A percentile compares a stretch with the other conserved stretches of the same genome.
These are phyloP conservation scores for Drosophila lacicola DNA, from an alignment of 2,888 invertebrate species.

Conservation along the genomic window DNA sequence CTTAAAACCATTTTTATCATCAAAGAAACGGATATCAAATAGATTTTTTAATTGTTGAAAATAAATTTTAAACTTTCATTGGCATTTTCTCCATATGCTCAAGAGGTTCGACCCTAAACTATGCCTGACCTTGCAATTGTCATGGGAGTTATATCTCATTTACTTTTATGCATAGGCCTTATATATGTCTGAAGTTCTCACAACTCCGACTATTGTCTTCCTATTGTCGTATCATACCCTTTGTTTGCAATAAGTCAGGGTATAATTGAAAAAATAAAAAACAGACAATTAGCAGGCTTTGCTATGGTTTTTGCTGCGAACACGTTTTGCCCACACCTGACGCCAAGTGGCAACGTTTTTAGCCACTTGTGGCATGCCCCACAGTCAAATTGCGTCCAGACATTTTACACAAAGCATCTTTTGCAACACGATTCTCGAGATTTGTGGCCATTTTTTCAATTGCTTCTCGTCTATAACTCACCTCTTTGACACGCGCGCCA, in stretches of 20 bases:
- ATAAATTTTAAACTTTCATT: too few species aligned
- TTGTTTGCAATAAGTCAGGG: not conserved
- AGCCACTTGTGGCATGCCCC: conserved; percentile 77
- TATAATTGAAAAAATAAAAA: conserved; percentile 27
- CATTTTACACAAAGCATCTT: conserved; percentile 36
- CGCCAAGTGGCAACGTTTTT: conserved; percentile 15
- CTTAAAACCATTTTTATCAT: not conserved
- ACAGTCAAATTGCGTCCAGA: conserved; percentile 58
- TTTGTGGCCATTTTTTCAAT: conserved; percentile 31
- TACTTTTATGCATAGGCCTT: too few species aligned
- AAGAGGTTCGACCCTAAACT: too few species aligned
- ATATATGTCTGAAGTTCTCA: too few species aligned
- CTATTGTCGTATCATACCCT: not conserved
- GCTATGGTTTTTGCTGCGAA: conserved; percentile 23
- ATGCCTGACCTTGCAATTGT: too few species aligned
- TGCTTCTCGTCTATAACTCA: conserved; percentile 47
- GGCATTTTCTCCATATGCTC: too few species aligned
- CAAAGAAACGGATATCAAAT: not conserved
- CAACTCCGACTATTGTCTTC: too few species aligned
- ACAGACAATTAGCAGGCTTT: conserved; percentile 38
- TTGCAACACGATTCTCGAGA: conserved; percentile 16
- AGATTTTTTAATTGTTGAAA: too few species aligned
- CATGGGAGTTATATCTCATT: too few species aligned
- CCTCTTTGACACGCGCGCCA: conserved; percentile 70
- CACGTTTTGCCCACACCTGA: conserved; percentile 51